Base-by-base conservation (phyloP, 1,140 invertebrate genomes). In the Apocrypta bakeri region DNA sequence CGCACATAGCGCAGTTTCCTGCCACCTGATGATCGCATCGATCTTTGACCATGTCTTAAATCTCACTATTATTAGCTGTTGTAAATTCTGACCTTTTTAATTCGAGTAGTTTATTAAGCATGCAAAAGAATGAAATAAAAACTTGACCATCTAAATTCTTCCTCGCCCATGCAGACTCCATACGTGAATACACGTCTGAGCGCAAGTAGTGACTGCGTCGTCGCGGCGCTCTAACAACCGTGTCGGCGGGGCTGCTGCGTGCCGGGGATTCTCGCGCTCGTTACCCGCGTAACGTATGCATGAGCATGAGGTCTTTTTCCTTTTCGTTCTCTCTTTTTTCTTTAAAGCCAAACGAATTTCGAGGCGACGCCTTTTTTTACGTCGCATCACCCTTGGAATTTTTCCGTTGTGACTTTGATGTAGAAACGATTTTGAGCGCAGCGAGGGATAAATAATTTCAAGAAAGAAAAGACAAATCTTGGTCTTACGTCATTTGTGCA, bases 141-240 rank as follows among this genome's bases (percentile, higher is more conserved):
- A 56, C 6, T 56, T 56, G 48, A 56, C 21, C 48, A 1, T 56
- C 48, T 56, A n/a, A 56, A 56, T 56, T 56, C 17, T 48, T 11
- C 42, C 42, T 48, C 42, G 42, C 14, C 3, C 48, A n/a, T n/a
- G 48, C 48, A 56, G 48, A 56, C 17, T 56, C 48, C 17, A 14
- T 37, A 2, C 33, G 33, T 9, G 33, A n/a, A 2, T n/a, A n/a
- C 48, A 56, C 48, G 48, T 56, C 48, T 56, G 48, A 37, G 48
- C 48, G 14, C 48, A 42, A 12, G n/a, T n/a, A n/a, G n/a, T n/a
- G n/a, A n/a, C n/a, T 56, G 48, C 48, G 48, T 21, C 48, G 48
- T 56, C 48, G 48, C 42, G 21, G 48, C 48, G 48, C 64, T 69
- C 29, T 69, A 69, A 69, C 68, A 69, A 69, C 29, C 68, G 31